Conservation (phyloP, 2,113 vertebrate species). For the Butastur rufipennis region DNA sequence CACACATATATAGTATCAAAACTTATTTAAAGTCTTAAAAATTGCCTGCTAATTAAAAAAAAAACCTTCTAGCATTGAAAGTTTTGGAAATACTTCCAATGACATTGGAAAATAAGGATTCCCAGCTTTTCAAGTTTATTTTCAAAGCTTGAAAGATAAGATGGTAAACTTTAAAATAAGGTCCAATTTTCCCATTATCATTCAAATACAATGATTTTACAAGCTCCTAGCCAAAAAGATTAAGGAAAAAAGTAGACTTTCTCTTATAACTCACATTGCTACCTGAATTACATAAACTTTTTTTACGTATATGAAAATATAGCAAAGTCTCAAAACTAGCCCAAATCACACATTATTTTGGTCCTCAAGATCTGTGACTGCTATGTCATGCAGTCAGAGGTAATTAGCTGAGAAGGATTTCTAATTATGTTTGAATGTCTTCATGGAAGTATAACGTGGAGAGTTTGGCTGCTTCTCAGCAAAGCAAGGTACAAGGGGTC, state of each 20-base stretch:
- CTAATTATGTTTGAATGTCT: neutral
- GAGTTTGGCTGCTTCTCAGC: neutral
- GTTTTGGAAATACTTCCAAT: neutral
- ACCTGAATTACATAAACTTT: neutral
- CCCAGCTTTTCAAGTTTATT: neutral
- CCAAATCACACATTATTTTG: neutral
- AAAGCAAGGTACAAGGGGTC: neutral
- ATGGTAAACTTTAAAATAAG: neutral
- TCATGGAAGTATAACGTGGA: neutral
- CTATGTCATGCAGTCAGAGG: neutral
- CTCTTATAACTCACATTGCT: neutral
- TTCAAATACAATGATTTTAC: neutral
- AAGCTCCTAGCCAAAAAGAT: neutral
- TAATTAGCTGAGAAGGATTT: neutral
- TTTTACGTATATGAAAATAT: neutral
- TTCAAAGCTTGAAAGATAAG: neutral
- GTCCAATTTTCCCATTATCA: neutral
- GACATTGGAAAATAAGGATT: neutral
- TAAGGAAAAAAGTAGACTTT: neutral
- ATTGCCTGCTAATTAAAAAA: neutral
- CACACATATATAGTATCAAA: neutral
- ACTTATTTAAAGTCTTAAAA: neutral
- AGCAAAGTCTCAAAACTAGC: neutral
- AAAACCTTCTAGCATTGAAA: neutral
- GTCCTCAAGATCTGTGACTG: neutral